phyloP scores from a whole-genome alignment of 2,797 vertebrate species.

The Paguma larvata region DNA sequence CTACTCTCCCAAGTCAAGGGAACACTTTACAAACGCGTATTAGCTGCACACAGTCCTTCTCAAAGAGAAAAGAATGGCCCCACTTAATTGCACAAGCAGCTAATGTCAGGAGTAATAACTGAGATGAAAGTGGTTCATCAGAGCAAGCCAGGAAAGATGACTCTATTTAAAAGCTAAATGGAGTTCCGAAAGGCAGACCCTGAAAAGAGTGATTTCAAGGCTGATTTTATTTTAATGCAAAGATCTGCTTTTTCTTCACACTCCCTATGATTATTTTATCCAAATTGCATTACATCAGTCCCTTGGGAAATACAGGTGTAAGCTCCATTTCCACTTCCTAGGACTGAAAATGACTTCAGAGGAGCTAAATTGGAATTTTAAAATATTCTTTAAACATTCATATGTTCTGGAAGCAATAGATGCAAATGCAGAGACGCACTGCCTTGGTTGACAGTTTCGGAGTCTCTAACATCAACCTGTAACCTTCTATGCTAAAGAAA shows the following conservation, averaged over 20 bases:
- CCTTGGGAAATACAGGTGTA: conserved; percentile 72
- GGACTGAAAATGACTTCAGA: conserved; percentile 59
- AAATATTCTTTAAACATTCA: conserved; percentile 59
- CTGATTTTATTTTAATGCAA: conserved; percentile 75
- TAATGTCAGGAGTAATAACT: conserved; percentile 73
- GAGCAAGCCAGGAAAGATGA: conserved; percentile 55
- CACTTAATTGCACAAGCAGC: conserved; percentile 74
- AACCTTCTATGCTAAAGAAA: conserved; percentile 61
- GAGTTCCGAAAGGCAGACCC: conserved; percentile 67
- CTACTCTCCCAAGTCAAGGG: conserved; percentile 41
- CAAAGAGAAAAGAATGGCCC: conserved; percentile 40
- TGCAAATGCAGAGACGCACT: neutral
- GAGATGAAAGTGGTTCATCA: conserved; percentile 57
- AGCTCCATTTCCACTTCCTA: conserved; percentile 48
- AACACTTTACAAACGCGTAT: conserved; percentile 48
- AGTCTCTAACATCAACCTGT: neutral
- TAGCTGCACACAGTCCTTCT: conserved; percentile 9
- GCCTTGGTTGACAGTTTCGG: conserved; percentile 22
- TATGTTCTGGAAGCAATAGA: conserved; percentile 28
- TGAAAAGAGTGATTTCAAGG: conserved; percentile 52
- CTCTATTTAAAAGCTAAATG: conserved; percentile 73
- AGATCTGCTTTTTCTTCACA: conserved; percentile 48
- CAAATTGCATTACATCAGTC: conserved; percentile 57
- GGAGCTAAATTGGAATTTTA: conserved; percentile 17
- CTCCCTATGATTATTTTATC: conserved; percentile 62